These are phyloP conservation scores for Ibidorhyncha struthersii DNA, from an alignment of 2,113 vertebrate genomes.

Conservation along the genomic window DNA sequence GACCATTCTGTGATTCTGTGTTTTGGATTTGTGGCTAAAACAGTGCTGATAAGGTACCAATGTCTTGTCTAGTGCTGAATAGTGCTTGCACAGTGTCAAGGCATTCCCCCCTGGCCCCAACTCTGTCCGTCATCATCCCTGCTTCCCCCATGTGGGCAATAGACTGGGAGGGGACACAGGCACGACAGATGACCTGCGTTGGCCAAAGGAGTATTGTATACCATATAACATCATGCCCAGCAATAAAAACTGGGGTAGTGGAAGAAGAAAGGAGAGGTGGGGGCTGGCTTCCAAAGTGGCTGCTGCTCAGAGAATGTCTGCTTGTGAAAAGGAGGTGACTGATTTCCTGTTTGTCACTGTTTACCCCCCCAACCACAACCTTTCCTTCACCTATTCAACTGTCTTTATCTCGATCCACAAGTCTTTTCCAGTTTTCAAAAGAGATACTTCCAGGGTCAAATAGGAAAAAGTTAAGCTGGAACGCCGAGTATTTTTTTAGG, in stretches of 20 bases:
- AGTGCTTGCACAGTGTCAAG: fast-evolving
- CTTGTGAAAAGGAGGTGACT: background rate
- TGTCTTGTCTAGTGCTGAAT: background rate
- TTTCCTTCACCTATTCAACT: background rate
- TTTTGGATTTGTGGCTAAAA: background rate
- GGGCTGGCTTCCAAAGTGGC: background rate
- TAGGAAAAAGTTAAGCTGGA: background rate
- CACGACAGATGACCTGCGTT: fast-evolving
- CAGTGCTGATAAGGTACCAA: background rate
- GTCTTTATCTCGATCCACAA: background rate
- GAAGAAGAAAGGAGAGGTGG: background rate
- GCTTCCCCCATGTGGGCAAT: background rate
- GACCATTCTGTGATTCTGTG: too few species aligned
- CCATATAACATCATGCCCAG: background rate
- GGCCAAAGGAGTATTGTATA: background rate
- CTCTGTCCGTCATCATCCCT: background rate
- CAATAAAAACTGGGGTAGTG: background rate
- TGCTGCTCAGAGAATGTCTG: background rate
- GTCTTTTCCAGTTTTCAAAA: background rate
- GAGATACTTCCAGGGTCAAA: background rate
- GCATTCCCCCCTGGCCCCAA: too few species aligned
- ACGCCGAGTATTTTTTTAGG: background rate
- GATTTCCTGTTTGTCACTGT: background rate
- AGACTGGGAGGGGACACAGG: background rate
- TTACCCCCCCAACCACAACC: background rate